Evolutionary conservation across 1,140 invertebrate genomes (phyloP).

Genomic region (Apis florea): DNA sequence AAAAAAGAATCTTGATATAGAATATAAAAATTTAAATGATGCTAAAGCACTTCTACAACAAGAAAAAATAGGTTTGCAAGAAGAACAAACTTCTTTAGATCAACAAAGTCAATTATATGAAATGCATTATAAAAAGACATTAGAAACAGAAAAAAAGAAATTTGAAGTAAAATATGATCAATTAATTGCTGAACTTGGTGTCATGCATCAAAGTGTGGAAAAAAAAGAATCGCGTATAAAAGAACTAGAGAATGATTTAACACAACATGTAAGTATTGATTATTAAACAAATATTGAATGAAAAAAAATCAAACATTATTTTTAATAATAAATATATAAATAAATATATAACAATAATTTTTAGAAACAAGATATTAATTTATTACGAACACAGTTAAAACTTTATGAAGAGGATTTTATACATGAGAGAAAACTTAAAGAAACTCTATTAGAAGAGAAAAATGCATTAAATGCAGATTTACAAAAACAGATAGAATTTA

Average conservation of each 20-base stretch:
- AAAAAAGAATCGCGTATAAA: neutral
- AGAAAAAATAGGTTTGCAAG: slow-evolving; percentile 57
- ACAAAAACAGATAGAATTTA: slow-evolving; percentile 24
- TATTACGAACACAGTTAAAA: slow-evolving; percentile 26
- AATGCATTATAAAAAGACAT: slow-evolving; percentile 39
- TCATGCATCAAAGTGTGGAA: slow-evolving; percentile 1
- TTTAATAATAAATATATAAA: neutral
- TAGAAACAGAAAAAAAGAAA: slow-evolving; percentile 39
- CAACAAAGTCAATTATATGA: slow-evolving; percentile 67
- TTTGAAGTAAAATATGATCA: slow-evolving; percentile 8
- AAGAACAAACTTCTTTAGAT: slow-evolving; percentile 69
- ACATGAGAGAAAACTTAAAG: slow-evolving; percentile 19
- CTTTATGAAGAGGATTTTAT: slow-evolving; percentile 52
- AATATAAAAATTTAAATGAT: slow-evolving; percentile 16
- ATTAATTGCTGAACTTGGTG: slow-evolving; percentile 1
- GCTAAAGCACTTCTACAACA: slow-evolving; percentile 50
- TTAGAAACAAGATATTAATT: slow-evolving; percentile 26
- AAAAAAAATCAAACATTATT: neutral
- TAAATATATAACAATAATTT: neutral
- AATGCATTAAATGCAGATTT: slow-evolving; percentile 8
- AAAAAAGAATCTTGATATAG: slow-evolving; percentile 37
- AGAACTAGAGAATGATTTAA: neutral
- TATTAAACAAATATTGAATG: neutral
- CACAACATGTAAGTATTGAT: neutral
- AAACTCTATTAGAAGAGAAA: slow-evolving; percentile 34